These are phyloP conservation scores for Phenacoccus solenopsis DNA, from an alignment of 1,140 invertebrate genomes.

Conservation along the genomic window DNA sequence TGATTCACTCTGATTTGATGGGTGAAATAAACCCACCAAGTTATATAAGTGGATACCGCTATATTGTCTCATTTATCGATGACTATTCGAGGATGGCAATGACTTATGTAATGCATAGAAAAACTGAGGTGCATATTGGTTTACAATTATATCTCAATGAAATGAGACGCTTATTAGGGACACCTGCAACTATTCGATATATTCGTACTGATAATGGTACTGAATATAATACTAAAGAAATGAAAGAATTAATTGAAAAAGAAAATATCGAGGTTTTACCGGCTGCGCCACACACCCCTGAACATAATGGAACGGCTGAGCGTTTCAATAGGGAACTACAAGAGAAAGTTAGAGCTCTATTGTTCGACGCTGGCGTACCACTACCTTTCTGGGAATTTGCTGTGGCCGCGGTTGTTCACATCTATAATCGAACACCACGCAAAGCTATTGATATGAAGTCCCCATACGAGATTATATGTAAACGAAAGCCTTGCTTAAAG, in stretches of 20 bases:
- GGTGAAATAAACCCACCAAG: too few relatives aligned
- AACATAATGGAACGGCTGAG: slow-evolving; percentile 20
- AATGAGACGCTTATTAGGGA: background rate
- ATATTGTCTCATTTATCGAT: too few relatives aligned
- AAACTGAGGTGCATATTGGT: background rate
- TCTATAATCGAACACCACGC: slow-evolving; percentile 26
- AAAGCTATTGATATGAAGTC: slow-evolving; percentile 26
- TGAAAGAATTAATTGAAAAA: background rate
- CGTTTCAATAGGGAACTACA: slow-evolving; percentile 20
- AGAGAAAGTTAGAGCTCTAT: slow-evolving; percentile 22
- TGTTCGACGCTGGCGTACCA: slow-evolving; percentile 20
- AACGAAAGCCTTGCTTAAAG: slow-evolving; percentile 22
- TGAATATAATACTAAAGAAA: background rate
- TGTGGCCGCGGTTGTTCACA: slow-evolving; percentile 11
- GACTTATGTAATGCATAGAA: background rate
- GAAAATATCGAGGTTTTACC: background rate
- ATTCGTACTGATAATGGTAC: background rate
- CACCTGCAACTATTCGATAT: background rate
- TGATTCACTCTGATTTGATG: background rate
- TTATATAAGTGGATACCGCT: too few relatives aligned
- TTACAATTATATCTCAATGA: background rate
- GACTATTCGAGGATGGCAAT: background rate
- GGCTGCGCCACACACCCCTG: background rate
- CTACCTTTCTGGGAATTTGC: slow-evolving; percentile 20
- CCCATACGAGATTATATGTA: slow-evolving; percentile 31